These are phyloP conservation scores for Pithys albifrons DNA, from an alignment of 2,113 vertebrate species.

Conservation along the genomic window DNA sequence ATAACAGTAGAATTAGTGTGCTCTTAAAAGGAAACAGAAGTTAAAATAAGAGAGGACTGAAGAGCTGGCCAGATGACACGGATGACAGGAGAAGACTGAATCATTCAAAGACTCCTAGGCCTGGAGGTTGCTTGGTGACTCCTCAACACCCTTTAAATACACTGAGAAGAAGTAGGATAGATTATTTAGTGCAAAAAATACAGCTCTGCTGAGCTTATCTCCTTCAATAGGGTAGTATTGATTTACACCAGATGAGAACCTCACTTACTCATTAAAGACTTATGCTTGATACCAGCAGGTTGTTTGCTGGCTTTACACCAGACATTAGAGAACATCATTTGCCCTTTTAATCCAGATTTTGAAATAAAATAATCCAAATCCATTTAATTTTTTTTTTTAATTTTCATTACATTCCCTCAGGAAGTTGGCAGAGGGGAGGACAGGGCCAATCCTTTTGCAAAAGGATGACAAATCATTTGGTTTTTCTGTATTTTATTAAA, in stretches of 20 bases:
- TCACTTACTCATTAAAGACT: neutral
- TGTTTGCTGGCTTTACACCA: neutral
- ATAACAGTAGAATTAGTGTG: neutral
- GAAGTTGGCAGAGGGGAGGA: fast-evolving
- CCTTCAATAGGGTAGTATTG: neutral
- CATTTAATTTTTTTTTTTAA: fast-evolving
- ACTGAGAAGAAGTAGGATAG: neutral
- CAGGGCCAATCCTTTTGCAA: neutral
- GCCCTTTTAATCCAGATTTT: neutral
- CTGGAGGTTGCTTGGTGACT: neutral
- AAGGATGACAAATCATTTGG: neutral
- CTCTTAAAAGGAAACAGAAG: neutral
- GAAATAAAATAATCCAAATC: neutral
- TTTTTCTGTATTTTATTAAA: neutral
- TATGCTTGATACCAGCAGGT: neutral
- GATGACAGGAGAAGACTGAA: neutral
- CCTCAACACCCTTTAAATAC: neutral
- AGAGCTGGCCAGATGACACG: neutral
- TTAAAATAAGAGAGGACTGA: neutral
- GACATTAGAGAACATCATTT: fast-evolving
- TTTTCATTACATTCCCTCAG: neutral
- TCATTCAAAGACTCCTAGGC: neutral
- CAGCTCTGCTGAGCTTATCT: neutral
- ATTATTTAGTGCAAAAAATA: neutral
- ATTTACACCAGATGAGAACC: neutral